phyloP scores from a whole-genome alignment of 1,140 invertebrate genomes.

The Oncopodura yosiiana region DNA sequence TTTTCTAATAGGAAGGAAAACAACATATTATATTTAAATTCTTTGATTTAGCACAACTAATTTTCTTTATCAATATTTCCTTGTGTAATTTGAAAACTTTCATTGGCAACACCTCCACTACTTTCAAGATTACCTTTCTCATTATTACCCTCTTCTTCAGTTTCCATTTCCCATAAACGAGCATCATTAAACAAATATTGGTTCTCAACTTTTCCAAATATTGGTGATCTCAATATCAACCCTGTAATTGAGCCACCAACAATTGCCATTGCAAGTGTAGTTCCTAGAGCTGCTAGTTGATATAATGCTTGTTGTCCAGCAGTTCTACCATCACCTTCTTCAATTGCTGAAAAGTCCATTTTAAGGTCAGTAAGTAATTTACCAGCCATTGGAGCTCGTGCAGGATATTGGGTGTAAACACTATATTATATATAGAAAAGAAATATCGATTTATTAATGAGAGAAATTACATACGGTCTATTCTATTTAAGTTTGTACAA shows the following conservation, averaged over 20 bases:
- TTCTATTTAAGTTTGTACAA: not conserved
- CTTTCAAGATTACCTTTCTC: too few species aligned
- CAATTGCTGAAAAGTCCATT: constrained; percentile 33
- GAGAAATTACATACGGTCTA: not conserved
- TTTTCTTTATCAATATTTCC: too few species aligned
- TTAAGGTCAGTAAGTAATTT: constrained; percentile 37
- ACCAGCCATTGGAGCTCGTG: constrained; percentile 42
- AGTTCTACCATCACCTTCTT: constrained; percentile 50
- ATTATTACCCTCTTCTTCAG: constrained; percentile 26
- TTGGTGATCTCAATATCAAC: constrained; percentile 39
- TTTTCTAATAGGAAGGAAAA: too few species aligned
- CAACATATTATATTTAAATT: too few species aligned
- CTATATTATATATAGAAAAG: too few species aligned
- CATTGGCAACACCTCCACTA: too few species aligned
- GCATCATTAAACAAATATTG: constrained; percentile 44
- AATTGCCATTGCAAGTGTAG: constrained; percentile 61
- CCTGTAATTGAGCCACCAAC: constrained; percentile 63
- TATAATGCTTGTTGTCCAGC: constrained; percentile 62
- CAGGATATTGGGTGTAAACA: constrained; percentile 46
- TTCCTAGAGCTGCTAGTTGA: constrained; percentile 60
- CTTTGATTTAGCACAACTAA: too few species aligned
- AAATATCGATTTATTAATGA: constrained; percentile 7
- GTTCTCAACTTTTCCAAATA: constrained; percentile 41
- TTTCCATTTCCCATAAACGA: constrained; percentile 42
- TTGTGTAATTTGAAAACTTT: too few species aligned